Base-by-base conservation (phyloP, 2,888 invertebrate species). In the Cylloceria caligata region DNA sequence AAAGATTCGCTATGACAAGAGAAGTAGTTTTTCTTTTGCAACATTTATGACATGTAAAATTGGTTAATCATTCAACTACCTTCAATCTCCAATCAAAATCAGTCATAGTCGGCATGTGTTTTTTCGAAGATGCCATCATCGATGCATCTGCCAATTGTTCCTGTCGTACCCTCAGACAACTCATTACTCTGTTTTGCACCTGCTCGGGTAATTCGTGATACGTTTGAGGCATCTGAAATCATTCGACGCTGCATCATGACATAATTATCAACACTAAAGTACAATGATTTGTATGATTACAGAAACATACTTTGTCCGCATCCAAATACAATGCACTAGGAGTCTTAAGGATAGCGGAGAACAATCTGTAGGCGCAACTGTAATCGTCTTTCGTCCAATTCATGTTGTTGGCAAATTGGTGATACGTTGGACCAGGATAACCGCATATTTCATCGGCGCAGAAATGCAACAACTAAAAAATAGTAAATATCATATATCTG, bases 81-180 rank as follows among this genome's bases (percentile, higher is more conserved):
- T 94, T 94, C 39, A 94, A 84, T 89, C 93, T 93, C 94, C 94
- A 94, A 87, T 94, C 94, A 81, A 94, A 93, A 83, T 93, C 93
- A 47, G 91, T 90, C 11, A 94, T 89, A 1, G 94, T 90, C 45
- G 91, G 86, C 2, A 81, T 83, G 42, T 90, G 89, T 75, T 86
- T 90, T 82, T 91, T 92, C 0, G 93, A 89, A 34, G 84, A 77
- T 52, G 90, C 86, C 36, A 57, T 85, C n/a, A 89, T 69, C 49
- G 91, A 77, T 49, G 89, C 89, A 60, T 89, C 75, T 0, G 88
- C 87, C 27, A 92, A 75, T 55, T 90, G 87, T 64, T 89, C 88
- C 47, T 87, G 87, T 34, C 91, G 86, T 1, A 89, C 82, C 86
- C 83, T 89, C 36, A 91, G 80, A 76, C 92, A 92, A 24, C 72